Evolutionary conservation across 2,797 vertebrate species (phyloP), one percentile per base, ranked within the genome.

Genomic region (Ctenopoma multispine): DNA sequence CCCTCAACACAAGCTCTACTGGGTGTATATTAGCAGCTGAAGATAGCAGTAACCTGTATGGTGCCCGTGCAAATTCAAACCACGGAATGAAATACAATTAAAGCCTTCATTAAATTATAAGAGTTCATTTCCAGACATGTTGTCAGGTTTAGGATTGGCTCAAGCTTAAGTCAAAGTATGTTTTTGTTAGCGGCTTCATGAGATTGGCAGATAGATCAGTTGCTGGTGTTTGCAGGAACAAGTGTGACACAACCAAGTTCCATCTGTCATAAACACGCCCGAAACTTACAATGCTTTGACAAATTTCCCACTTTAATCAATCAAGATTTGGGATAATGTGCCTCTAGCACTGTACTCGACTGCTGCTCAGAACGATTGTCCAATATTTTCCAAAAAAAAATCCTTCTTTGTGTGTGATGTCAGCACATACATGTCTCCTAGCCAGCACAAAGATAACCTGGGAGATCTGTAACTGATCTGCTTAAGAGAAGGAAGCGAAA

Each of bases 401-500:
- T n/a, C n/a, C n/a, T 41, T 10, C 17, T 57, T 27, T 31, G 8
- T 13, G 21, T 27, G 11, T 41, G 29, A 44, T 46, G 54, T 44
- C 46, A 62, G 41, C 31, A 13, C 40, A 46, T 56, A 56, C 40
- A 68, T 44, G 61, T 41, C 40, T 14, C 13, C 40, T 14, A 41
- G 40, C 4, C 13, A 15, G 40, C 40, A 41, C 24, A 12, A 5
- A 64, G 23, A 44, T 6, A 6, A 0, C 5, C 7, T 15, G 34
- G 34, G 41, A n/a, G 14, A 49, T 41, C 20, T 12, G 18, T 1
- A 20, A 43, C 4, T 47, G 27, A 68, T 76, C 46, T 48, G 54
- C 49, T 10, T 70, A 50, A 70, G 38, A 53, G 64, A 12, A 53
- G 47, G 0, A 70, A 58, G n/a, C 43, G 56, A 80, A 67, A 55